Percentiles rank a stretch among this genome's conserved stretches.
phyloP scores from a whole-genome alignment of 2,888 invertebrate species.

The Pilophorus perplexus region DNA sequence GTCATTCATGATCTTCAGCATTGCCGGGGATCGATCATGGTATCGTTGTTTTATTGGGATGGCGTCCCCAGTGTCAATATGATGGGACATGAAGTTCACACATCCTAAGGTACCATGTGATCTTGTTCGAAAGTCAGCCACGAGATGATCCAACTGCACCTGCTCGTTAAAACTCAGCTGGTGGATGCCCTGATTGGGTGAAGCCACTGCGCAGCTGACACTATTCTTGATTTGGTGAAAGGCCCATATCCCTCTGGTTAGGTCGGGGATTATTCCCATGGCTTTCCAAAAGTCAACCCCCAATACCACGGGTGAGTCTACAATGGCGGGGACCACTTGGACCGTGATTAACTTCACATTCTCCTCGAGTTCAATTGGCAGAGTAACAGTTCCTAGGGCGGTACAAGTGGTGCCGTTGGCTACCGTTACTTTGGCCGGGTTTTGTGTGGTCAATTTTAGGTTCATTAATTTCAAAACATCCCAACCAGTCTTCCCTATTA shows the following conservation, averaged over 20 bases:
- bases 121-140: background rate
- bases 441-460: background rate
- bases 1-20: conserved; percentile 46
- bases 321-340: background rate
- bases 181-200: background rate
- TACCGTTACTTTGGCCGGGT: background rate
- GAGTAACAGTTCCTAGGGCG: background rate
- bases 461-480: background rate
- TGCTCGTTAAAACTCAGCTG: background rate
- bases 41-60: background rate
- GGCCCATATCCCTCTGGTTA: background rate
- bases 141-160: background rate
- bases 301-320: background rate
- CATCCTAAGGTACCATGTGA: background rate
- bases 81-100: background rate
- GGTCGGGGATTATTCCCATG: background rate
- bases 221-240: background rate
- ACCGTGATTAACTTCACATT: background rate
- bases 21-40: conserved; percentile 39
- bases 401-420: background rate
- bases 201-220: background rate
- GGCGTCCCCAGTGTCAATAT: background rate
- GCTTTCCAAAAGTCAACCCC: conserved; percentile 12
- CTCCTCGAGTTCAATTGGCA: background rate
- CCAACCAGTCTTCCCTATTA: background rate